Base-by-base conservation (phyloP, 1,140 invertebrate genomes). In the Brachionus koreanus region DNA sequence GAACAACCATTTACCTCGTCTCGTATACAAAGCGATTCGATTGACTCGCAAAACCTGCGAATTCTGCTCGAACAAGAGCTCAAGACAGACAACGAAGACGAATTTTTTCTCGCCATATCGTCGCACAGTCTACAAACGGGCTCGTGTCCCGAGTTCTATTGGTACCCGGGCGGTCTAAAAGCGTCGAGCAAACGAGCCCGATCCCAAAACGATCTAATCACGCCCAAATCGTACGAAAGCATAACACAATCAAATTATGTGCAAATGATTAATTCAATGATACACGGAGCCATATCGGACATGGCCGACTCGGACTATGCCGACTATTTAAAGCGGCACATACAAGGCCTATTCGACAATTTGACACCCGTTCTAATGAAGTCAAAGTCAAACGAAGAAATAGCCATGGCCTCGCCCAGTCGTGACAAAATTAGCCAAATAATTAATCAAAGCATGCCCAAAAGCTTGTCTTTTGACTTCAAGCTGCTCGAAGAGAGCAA, bases 341-440 rank as follows among this genome's bases (percentile, higher is more conserved):
- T 79, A 25, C 29, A 57, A 35, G 76, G 76, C 33, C 57, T 79
- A 0, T 79, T 65, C 19, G 76, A 79, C 35, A 79, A 79, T 61
- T 39, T 79, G 2, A 42, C 76, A 6, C 76, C 76, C 0, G 61
- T 79, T 2, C 49, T 79, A 12, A 42, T 65, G 35, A 79, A 79
- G 33, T 79, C 76, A 12, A 79, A 79, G 12, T 79, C 76, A 13
- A 79, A 79, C 39, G 76, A 79, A 79, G 76, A 79, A 65, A 57
- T 79, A 9, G 49, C 49, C 6, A 57, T 79, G 6, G 33, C 33
- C 2, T 79, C 76, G 19, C 49, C 76, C 0, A 79, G 76, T 37
- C 29, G 76, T 2, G 19, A 49, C 43, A 74, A 46, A 74, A 74
- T 74, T 7, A 74, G 39, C 25, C 4, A 74, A 1, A 25, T 74